Base-by-base conservation (phyloP, 2,113 vertebrate genomes). In the Pelodiscus sinensis region DNA sequence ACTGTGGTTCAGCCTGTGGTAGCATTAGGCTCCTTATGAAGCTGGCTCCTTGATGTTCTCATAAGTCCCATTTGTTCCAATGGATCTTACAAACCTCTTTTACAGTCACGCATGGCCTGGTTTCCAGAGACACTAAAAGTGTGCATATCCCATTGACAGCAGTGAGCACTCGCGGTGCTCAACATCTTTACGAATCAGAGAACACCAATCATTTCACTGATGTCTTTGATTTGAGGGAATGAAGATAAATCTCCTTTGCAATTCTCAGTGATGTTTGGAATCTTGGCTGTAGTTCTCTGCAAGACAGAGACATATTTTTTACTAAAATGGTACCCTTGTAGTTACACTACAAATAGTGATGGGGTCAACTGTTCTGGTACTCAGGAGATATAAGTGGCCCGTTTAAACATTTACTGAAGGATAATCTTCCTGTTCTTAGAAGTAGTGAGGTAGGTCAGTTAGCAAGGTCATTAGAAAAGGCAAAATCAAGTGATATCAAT, bases 331-430 rank as follows among this genome's bases (percentile, higher is more conserved):
- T 90, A 82, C 79, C 94, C 94, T 95, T 95, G 94, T 96, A 96
- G 82, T 96, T 95, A 82, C 94, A 96, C 95, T 93, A 84, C 75
- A 79, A 79, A 79, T 93, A 84, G 65, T 93, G 81, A 80, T 0
- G 50, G 81, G 92, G 92, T 97, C 96, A 96, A 86, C 88, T 79
- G 65, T 85, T 35, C 82, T 95, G 84, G 93, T 93, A 92, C 95
- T 95, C 93, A 96, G 91, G 93, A 96, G 84, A 91, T 95, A 96
- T 96, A 95, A 96, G 91, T 91, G 85, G 4, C 94, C 90, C 94
- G 9, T 68, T 96, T 96, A 96, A 78, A 93, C 83, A 95, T 96
- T 95, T 96, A 86, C 92, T 91, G 90, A 91, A 0, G 24, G 91
- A 79, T 50, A 91, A 95, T 91, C 96, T 92, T 92, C 91, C 88